phyloP scores from a whole-genome alignment of 2,888 invertebrate genomes.

The Metopia argyrocephala region DNA sequence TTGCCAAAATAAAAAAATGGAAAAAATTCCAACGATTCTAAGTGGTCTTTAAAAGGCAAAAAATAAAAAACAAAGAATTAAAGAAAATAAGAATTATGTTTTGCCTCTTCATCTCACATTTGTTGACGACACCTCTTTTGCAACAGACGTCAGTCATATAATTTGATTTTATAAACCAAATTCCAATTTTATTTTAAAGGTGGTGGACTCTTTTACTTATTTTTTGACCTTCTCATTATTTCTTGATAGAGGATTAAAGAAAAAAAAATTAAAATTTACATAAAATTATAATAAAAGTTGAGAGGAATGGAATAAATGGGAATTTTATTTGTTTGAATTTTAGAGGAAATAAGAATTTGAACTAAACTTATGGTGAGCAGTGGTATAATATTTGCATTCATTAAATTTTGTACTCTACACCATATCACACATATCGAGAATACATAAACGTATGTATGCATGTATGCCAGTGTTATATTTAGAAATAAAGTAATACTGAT shows the following conservation, averaged over 20 bases:
- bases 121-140: not conserved
- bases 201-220: not conserved
- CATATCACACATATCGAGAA: too few relatives aligned
- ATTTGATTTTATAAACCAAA: not conserved
- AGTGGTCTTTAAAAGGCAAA: constrained; percentile 43
- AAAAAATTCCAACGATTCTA: constrained; percentile 39
- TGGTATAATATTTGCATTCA: not conserved
- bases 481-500: too few relatives aligned
- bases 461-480: too few relatives aligned
- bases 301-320: not conserved
- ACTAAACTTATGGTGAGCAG: not conserved
- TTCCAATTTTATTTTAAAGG: not conserved
- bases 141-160: not conserved
- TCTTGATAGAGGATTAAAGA: not conserved
- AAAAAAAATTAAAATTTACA: not conserved
- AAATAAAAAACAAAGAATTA: too few relatives aligned
- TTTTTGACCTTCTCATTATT: not conserved
- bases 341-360: not conserved
- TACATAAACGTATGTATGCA: too few relatives aligned
- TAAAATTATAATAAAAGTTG: not conserved
- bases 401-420: too few relatives aligned
- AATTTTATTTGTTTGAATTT: not conserved
- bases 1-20: not conserved
- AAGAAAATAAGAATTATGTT: not conserved
- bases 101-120: not conserved